A percentile compares a stretch with the other conserved stretches of the same genome.
These are phyloP conservation scores for Apteryx mantelli DNA, from an alignment of 2,113 vertebrate species.

Conservation along the genomic window DNA sequence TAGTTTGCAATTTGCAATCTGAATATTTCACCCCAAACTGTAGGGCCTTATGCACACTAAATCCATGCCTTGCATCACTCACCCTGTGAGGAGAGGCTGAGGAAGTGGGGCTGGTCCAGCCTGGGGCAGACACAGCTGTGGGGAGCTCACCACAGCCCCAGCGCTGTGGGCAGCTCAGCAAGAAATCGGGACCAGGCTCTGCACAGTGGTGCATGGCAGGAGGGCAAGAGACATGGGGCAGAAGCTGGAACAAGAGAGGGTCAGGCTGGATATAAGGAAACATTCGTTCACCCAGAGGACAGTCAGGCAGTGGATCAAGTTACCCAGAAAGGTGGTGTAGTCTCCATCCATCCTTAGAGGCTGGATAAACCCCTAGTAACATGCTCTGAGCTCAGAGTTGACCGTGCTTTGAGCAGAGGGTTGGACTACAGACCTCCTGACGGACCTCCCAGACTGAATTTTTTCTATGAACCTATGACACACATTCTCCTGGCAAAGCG, in stretches of 20 bases:
- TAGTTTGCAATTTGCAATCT: fast-evolving
- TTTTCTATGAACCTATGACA: background rate
- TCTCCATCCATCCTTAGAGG: background rate
- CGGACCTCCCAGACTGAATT: background rate
- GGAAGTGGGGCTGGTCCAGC: background rate
- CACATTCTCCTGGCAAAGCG: background rate
- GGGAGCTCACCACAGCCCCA: background rate
- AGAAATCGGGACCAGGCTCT: background rate
- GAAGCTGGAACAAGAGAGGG: background rate
- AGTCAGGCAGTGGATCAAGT: background rate
- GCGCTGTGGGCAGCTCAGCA: background rate
- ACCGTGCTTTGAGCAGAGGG: background rate
- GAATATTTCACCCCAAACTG: background rate
- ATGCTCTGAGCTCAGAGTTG: too few species aligned
- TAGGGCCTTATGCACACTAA: background rate
- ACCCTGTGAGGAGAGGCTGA: background rate
- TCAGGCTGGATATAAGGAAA: background rate
- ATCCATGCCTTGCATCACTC: background rate
- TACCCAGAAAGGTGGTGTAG: background rate
- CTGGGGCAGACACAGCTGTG: background rate
- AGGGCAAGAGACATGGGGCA: background rate
- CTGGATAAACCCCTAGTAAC: background rate
- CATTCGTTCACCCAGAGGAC: background rate
- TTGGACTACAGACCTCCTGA: background rate
- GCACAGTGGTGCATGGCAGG: fast-evolving